Conservation (phyloP, 2,888 invertebrate species). For the Tachina grossa region DNA sequence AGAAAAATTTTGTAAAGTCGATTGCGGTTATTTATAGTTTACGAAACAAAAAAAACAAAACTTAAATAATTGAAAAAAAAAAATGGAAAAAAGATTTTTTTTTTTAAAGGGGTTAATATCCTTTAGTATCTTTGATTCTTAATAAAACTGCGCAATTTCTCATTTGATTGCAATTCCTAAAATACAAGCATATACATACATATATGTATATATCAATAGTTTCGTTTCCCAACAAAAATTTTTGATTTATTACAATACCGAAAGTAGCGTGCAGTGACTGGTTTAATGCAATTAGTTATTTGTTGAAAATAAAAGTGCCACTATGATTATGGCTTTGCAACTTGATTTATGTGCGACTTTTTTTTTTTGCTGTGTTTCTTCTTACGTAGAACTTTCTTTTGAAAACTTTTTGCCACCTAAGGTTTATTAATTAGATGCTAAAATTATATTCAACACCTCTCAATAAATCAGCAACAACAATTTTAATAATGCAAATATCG, state of each 20-base stretch:
- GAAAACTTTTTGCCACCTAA: conserved; percentile 63
- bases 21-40: conserved; percentile 58
- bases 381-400: conserved; percentile 23
- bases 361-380: conserved; percentile 2
- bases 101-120: conserved; percentile 52
- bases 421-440: conserved; percentile 70
- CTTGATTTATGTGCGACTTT: conserved; percentile 67
- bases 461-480: conserved; percentile 61
- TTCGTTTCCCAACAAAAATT: conserved; percentile 36
- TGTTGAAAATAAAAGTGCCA: conserved; percentile 53
- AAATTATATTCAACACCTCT: conserved; percentile 69
- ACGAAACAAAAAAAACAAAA: conserved; percentile 23
- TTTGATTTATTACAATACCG: conserved; percentile 66
- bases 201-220: too few species aligned
- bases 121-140: not conserved
- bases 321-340: conserved; percentile 57
- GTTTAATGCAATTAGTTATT: conserved; percentile 69
- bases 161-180: conserved; percentile 31
- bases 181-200: too few species aligned
- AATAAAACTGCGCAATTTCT: conserved; percentile 60
- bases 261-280: conserved; percentile 37
- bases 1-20: conserved; percentile 39
- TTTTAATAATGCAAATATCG: conserved; percentile 68
- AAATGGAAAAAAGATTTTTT: not conserved
- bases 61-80: conserved; percentile 15